Conservation (phyloP, 2,113 vertebrate species). For the Notiomystis cincta region DNA sequence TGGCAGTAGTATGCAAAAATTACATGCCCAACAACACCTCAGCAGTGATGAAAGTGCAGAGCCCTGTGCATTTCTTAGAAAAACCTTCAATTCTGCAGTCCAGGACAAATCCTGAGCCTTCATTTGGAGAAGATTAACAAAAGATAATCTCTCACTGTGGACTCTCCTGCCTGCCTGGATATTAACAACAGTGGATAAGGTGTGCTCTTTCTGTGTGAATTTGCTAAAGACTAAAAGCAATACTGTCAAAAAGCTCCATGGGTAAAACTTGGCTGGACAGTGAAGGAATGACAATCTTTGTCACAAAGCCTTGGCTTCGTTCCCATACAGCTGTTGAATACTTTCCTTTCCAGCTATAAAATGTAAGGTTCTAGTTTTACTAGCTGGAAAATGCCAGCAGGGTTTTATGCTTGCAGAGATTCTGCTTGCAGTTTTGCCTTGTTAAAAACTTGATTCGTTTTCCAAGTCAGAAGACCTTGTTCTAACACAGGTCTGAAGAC, state of each 20-base stretch:
- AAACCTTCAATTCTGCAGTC: neutral
- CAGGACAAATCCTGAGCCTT: neutral
- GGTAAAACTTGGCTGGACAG: neutral
- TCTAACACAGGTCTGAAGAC: neutral
- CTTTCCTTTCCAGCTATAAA: neutral
- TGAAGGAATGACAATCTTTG: neutral
- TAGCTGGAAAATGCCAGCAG: neutral
- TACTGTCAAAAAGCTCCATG: neutral
- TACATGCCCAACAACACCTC: neutral
- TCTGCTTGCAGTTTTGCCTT: neutral
- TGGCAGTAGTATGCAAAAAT: neutral
- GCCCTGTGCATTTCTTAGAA: neutral
- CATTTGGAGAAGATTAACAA: neutral
- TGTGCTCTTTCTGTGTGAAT: neutral
- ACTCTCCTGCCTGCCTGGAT: neutral
- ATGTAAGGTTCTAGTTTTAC: neutral
- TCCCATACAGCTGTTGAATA: neutral
- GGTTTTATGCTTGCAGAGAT: neutral
- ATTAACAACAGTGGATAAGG: neutral
- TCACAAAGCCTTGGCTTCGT: neutral
- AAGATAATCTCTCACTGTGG: neutral
- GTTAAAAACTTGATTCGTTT: slow-evolving; percentile 23
- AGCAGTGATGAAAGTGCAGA: neutral
- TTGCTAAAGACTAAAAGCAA: neutral
- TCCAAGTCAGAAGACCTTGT: neutral